phyloP scores from a whole-genome alignment of 2,113 vertebrate species.

The Cyrtonyx montezumae region DNA sequence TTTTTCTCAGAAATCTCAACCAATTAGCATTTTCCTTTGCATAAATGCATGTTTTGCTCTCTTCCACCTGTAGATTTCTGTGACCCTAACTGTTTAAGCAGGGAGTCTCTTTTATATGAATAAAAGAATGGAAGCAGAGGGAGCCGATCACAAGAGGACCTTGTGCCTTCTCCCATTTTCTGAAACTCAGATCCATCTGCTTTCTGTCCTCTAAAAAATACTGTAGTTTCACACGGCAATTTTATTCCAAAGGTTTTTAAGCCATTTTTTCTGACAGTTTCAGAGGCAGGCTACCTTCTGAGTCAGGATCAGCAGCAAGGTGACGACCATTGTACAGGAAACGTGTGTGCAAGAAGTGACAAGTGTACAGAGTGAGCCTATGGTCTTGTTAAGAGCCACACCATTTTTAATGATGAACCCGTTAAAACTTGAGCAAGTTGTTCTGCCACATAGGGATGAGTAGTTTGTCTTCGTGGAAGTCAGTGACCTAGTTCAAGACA shows the following conservation, averaged over 20 bases:
- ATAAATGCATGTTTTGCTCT: neutral
- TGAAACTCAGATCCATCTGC: neutral
- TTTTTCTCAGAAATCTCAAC: neutral
- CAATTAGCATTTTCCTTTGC: neutral
- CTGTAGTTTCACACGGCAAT: neutral
- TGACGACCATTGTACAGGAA: neutral
- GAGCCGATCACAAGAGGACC: fast-evolving
- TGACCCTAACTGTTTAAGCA: neutral
- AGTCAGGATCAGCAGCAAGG: neutral
- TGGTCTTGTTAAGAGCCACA: neutral
- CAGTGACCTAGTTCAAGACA: neutral
- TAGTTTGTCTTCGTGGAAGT: neutral
- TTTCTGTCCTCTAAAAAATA: neutral
- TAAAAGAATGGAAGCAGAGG: neutral
- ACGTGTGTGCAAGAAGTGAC: neutral
- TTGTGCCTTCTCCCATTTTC: neutral
- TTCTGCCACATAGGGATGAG: neutral
- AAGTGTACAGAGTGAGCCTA: neutral
- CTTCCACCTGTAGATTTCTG: neutral
- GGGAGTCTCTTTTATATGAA: neutral
- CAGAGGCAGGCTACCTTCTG: neutral
- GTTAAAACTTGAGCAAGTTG: fast-evolving
- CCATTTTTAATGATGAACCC: neutral
- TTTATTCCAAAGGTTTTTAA: neutral
- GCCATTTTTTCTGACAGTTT: neutral